Percentiles rank a stretch among this genome's conserved stretches.
These are phyloP conservation scores for Nyctereutes procyonoides DNA, from an alignment of 2,113 vertebrate genomes.

Conservation along the genomic window DNA sequence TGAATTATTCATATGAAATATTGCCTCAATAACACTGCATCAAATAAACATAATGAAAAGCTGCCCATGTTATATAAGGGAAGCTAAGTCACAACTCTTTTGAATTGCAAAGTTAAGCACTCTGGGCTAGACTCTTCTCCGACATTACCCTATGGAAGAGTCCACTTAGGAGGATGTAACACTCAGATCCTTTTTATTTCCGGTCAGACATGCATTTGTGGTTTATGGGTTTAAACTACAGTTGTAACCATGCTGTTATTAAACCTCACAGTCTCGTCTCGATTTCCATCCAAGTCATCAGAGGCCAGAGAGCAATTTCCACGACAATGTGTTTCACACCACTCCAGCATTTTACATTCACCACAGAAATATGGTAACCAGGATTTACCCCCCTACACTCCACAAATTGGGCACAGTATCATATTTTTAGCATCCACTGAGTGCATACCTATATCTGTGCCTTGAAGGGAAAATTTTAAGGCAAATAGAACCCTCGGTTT, in stretches of 20 bases:
- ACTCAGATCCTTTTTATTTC: constrained; percentile 64
- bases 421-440: not conserved
- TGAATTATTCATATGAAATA: constrained; percentile 89
- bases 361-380: not conserved
- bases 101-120: constrained; percentile 77
- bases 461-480: constrained; percentile 20
- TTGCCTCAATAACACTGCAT: constrained; percentile 86
- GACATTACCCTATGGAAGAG: constrained; percentile 56
- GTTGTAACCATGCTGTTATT: constrained; percentile 60
- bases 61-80: constrained; percentile 83
- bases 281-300: constrained; percentile 46
- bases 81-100: constrained; percentile 79
- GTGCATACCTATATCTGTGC: not conserved
- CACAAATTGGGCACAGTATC: not conserved
- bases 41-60: constrained; percentile 88
- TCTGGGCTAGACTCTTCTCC: constrained; percentile 68
- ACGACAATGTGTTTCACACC: not conserved
- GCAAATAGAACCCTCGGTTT: not conserved
- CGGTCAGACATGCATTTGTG: constrained; percentile 36
- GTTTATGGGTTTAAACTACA: constrained; percentile 73
- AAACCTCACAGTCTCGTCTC: constrained; percentile 54
- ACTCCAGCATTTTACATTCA: constrained; percentile 36
- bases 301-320: constrained; percentile 60
- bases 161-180: constrained; percentile 54
- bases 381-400: not conserved